Percentiles rank a stretch among this genome's conserved stretches.
phyloP scores from a whole-genome alignment of 35 echinoderm and acorn worm species.

The Heliocidaris tuberculata region DNA sequence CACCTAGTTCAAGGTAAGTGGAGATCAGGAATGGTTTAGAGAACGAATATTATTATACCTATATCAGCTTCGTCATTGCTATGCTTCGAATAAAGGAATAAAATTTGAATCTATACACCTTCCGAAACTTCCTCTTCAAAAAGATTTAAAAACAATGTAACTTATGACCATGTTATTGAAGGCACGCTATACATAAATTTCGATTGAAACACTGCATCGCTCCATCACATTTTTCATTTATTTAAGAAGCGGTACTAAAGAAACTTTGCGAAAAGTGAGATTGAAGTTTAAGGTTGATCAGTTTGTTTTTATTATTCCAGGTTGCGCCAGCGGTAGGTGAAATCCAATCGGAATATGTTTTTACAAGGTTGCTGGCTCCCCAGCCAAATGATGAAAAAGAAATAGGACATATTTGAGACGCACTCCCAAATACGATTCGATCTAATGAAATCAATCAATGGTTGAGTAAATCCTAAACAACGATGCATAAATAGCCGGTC shows the following conservation, averaged over 20 bases:
- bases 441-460: conserved; percentile 21
- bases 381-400: background rate
- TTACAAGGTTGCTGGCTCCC: background rate
- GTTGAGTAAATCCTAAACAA: conserved; percentile 19
- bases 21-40: background rate
- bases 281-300: background rate
- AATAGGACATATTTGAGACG: background rate
- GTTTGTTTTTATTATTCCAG: background rate
- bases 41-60: background rate
- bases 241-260: background rate
- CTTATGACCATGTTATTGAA: background rate
- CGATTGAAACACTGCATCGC: background rate
- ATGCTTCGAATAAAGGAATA: background rate
- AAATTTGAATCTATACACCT: background rate
- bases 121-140: background rate
- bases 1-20: background rate
- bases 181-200: background rate
- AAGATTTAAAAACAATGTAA: no score
- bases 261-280: background rate
- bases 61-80: background rate
- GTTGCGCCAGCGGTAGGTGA: background rate
- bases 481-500: conserved; percentile 24
- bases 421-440: background rate
- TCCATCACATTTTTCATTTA: background rate
- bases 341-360: background rate